These are phyloP conservation scores for Noctua comes DNA, from an alignment of 2,888 invertebrate genomes.

Conservation along the genomic window DNA sequence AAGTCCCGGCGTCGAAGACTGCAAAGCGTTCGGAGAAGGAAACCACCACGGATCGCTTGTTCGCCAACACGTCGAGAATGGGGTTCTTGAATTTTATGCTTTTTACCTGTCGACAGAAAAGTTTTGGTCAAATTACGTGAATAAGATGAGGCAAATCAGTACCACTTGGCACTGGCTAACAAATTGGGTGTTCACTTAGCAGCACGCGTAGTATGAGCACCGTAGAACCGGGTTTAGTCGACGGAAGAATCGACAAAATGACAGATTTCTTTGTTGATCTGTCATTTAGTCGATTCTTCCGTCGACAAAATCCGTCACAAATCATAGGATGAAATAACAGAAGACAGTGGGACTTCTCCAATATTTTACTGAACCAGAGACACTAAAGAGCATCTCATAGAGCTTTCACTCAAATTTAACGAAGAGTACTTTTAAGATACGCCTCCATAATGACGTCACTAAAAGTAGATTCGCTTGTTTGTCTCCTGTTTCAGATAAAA, in stretches of 20 bases:
- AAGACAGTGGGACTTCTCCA: neutral
- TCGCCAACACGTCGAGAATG: slow-evolving; percentile 96
- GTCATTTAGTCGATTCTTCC: too few relatives aligned
- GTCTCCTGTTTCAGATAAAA: slow-evolving; percentile 32
- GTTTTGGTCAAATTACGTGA: neutral
- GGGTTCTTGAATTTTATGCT: slow-evolving; percentile 98
- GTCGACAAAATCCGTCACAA: too few relatives aligned
- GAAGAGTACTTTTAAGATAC: neutral
- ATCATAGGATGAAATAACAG: neutral
- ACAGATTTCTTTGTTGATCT: too few relatives aligned
- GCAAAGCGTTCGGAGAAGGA: slow-evolving; percentile 97
- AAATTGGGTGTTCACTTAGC: neutral
- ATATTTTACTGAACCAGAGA: too few relatives aligned
- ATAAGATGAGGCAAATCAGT: neutral
- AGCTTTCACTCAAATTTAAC: neutral
- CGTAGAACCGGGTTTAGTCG: too few relatives aligned
- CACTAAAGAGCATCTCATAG: too few relatives aligned
- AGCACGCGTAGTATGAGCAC: too few relatives aligned
- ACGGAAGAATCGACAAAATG: too few relatives aligned
- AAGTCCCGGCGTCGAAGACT: slow-evolving; percentile 96
- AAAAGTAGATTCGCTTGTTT: slow-evolving; percentile 7
- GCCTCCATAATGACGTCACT: slow-evolving; percentile 18
- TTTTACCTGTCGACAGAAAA: slow-evolving; percentile 91
- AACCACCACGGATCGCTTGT: slow-evolving; percentile 96
- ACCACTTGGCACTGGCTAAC: neutral